Percentiles rank a stretch among this genome's conserved stretches.
phyloP scores from a whole-genome alignment of 2,797 vertebrate genomes.

The Pogoniulus pusillus region DNA sequence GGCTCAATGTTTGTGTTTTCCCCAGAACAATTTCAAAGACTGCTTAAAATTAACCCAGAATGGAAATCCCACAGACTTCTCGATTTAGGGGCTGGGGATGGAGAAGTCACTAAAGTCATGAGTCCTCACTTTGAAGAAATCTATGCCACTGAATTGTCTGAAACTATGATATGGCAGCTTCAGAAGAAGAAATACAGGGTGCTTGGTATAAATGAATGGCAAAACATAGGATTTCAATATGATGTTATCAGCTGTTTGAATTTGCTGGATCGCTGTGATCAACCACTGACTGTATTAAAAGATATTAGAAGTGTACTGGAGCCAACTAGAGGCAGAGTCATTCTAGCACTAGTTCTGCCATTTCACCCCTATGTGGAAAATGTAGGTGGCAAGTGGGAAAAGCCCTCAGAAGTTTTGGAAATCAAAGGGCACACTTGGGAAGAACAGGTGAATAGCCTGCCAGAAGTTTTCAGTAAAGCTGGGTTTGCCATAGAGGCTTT shows the following conservation, averaged over 20 bases:
- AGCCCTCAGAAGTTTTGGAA: slow-evolving; percentile 87
- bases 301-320: slow-evolving; percentile 89
- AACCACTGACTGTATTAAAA: slow-evolving; percentile 87
- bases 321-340: slow-evolving; percentile 87
- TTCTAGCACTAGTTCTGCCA: slow-evolving; percentile 92
- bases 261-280: slow-evolving; percentile 93
- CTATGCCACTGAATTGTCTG: slow-evolving; percentile 93
- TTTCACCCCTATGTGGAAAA: slow-evolving; percentile 97
- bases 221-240: slow-evolving; percentile 89
- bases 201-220: slow-evolving; percentile 92
- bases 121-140: slow-evolving; percentile 91
- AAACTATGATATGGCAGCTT: slow-evolving; percentile 97
- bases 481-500: slow-evolving; percentile 93
- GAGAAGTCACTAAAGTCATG: slow-evolving; percentile 95
- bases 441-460: slow-evolving; percentile 91
- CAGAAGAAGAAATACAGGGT: slow-evolving; percentile 94
- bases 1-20: slow-evolving; percentile 99
- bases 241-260: slow-evolving; percentile 98
- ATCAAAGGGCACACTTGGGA: slow-evolving; percentile 93
- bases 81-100: slow-evolving; percentile 95
- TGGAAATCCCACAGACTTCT: slow-evolving; percentile 91
- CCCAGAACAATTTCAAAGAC: slow-evolving; percentile 87
- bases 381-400: slow-evolving; percentile 95
- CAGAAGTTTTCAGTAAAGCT: slow-evolving; percentile 84
- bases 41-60: slow-evolving; percentile 86